Percentiles rank a stretch among this genome's conserved stretches.
phyloP scores from a whole-genome alignment of 1,140 invertebrate species.

The Sitophilus oryzae region DNA sequence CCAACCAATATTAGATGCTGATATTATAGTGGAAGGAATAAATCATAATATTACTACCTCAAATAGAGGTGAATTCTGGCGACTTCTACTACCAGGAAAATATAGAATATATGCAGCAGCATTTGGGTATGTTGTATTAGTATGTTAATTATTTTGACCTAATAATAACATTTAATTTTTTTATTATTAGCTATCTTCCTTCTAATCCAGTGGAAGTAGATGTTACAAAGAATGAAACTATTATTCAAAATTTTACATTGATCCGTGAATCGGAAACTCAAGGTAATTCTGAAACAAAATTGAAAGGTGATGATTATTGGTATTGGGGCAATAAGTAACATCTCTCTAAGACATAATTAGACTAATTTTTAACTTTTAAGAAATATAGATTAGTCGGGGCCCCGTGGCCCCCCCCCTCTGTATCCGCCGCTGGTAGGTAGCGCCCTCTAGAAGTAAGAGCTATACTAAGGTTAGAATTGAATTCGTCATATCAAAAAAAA shows the following conservation, averaged over 20 bases:
- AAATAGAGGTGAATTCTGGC: constrained; percentile 80
- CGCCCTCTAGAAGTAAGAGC: too few relatives aligned
- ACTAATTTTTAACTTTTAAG: too few relatives aligned
- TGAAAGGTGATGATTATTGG: constrained; percentile 16
- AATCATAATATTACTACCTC: constrained; percentile 70
- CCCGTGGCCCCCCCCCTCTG: too few relatives aligned
- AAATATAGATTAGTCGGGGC: too few relatives aligned
- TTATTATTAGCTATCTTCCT: constrained; percentile 43
- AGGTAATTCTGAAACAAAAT: constrained; percentile 32
- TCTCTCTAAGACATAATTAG: neutral
- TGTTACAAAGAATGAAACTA: constrained; percentile 42
- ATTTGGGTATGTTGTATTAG: constrained; percentile 57
- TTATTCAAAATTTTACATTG: constrained; percentile 49
- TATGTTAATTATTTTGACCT: neutral
- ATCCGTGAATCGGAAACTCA: constrained; percentile 30
- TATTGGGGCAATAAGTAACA: constrained; percentile 22
- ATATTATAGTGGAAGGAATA: constrained; percentile 63
- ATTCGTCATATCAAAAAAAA: too few relatives aligned
- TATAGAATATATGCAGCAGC: constrained; percentile 67
- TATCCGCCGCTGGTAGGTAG: too few relatives aligned
- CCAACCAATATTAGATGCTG: constrained; percentile 59
- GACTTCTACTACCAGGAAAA: constrained; percentile 73
- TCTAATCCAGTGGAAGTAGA: constrained; percentile 42
- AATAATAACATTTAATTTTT: constrained; percentile 1
- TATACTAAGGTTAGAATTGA: too few relatives aligned